Conservation (phyloP, 2,888 invertebrate genomes). For the Lydus trimaculatus region DNA sequence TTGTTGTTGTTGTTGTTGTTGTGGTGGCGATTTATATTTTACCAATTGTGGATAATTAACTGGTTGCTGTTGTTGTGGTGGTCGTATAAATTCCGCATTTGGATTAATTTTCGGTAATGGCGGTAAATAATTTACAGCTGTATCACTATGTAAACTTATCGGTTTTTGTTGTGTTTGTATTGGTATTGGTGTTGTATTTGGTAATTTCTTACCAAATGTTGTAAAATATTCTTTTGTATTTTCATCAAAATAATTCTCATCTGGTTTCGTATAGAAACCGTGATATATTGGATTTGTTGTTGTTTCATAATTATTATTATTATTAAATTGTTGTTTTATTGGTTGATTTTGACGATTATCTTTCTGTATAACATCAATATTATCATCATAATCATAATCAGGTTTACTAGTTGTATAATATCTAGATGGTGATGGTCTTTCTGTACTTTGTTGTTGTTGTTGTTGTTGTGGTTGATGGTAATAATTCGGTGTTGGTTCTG, state of each 20-base stretch:
- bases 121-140: conserved; percentile 73
- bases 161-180: conserved; percentile 30
- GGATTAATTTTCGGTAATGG: conserved; percentile 74
- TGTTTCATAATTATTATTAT: conserved; percentile 53
- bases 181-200: conserved; percentile 59
- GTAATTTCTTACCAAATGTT: conserved; percentile 75
- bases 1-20: conserved; percentile 31
- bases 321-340: conserved; percentile 47
- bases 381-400: conserved; percentile 63
- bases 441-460: conserved; percentile 39
- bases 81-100: conserved; percentile 66
- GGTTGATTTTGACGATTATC: conserved; percentile 49
- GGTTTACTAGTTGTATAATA: conserved; percentile 63
- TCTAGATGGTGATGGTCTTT: conserved; percentile 63
- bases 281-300: conserved; percentile 62
- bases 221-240: conserved; percentile 79
- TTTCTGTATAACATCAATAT: conserved; percentile 46
- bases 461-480: no score
- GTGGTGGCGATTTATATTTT: conserved; percentile 39
- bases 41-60: conserved; percentile 42
- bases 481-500: conserved; percentile 41
- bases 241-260: conserved; percentile 74
- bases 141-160: conserved; percentile 70
- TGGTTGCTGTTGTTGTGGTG: conserved; percentile 15
- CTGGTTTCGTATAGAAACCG: conserved; percentile 74